Conservation (phyloP, 1,140 invertebrate species). For the Littorina saxatilis region DNA sequence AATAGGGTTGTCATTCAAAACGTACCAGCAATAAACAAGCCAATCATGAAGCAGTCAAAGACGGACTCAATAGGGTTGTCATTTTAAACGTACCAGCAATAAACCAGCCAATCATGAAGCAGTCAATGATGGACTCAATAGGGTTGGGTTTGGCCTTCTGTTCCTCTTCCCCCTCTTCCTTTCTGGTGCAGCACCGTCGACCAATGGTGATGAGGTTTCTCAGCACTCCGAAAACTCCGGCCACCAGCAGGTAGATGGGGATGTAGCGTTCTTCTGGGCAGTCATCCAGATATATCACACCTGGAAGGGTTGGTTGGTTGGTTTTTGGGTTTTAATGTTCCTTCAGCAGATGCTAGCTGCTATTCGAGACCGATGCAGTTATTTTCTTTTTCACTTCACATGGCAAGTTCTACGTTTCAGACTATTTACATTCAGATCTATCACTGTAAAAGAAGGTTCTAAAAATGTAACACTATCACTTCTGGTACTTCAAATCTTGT, state of each 20-base stretch:
- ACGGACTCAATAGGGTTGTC: constrained; percentile 80
- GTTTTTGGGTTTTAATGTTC: no score
- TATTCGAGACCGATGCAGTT: no score
- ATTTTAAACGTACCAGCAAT: constrained; percentile 67
- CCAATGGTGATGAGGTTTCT: constrained; percentile 83
- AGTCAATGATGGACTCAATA: constrained; percentile 80
- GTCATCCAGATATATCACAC: constrained; percentile 86
- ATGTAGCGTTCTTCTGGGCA: constrained; percentile 87
- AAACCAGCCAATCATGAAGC: constrained; percentile 80
- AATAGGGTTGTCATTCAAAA: neutral
- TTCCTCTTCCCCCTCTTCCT: constrained; percentile 78
- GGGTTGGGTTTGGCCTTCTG: constrained; percentile 76
- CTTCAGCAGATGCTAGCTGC: no score
- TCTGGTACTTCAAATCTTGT: no score
- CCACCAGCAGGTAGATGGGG: constrained; percentile 89
- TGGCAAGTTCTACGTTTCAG: no score
- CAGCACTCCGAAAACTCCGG: constrained; percentile 83
- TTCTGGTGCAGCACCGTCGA: constrained; percentile 75
- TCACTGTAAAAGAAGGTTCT: no score
- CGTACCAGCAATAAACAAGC: constrained; percentile 70
- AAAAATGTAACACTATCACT: no score
- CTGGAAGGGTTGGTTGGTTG: no score
- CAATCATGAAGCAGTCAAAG: constrained; percentile 83
- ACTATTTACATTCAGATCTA: no score
- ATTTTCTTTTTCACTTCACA: no score